Evolutionary conservation across 2,888 invertebrate species (phyloP).

Genomic region (Thymelicus sylvestris): DNA sequence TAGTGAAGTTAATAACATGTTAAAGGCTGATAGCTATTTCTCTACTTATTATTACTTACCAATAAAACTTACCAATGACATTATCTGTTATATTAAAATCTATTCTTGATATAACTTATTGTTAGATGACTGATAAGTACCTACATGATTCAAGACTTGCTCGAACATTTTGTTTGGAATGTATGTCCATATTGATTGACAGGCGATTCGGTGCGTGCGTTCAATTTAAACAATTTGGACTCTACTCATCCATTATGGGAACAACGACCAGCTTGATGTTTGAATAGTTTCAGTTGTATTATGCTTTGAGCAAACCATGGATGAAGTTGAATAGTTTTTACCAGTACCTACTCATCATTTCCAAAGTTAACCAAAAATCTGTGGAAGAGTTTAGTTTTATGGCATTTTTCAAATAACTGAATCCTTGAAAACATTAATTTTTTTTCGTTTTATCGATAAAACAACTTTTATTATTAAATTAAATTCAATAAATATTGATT

Average conservation of each 20-base stretch:
- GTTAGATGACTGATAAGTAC: slow-evolving; percentile 12
- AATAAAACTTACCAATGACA: no score
- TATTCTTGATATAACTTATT: slow-evolving; percentile 15
- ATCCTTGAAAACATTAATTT: no score
- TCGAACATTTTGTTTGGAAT: slow-evolving; percentile 38
- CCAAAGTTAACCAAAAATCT: no score
- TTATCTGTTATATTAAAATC: neutral
- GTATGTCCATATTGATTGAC: slow-evolving; percentile 47
- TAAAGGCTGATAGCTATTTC: no score
- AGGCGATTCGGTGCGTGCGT: slow-evolving; percentile 41
- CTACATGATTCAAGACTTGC: slow-evolving; percentile 4
- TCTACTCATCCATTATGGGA: slow-evolving; percentile 15
- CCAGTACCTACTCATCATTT: neutral
- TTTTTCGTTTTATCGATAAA: no score
- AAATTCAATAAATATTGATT: neutral
- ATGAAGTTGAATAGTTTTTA: no score
- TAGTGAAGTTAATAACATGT: no score
- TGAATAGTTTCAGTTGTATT: slow-evolving; percentile 6
- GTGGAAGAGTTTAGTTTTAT: no score
- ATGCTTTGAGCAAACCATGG: neutral
- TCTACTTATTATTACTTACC: no score
- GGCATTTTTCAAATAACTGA: no score
- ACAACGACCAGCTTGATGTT: slow-evolving; percentile 19
- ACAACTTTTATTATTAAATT: no score
- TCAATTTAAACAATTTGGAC: slow-evolving; percentile 34